Evolutionary conservation across 2,113 vertebrate species (phyloP), one percentile per base, ranked within the genome.

Genomic region (Panurus biarmicus): DNA sequence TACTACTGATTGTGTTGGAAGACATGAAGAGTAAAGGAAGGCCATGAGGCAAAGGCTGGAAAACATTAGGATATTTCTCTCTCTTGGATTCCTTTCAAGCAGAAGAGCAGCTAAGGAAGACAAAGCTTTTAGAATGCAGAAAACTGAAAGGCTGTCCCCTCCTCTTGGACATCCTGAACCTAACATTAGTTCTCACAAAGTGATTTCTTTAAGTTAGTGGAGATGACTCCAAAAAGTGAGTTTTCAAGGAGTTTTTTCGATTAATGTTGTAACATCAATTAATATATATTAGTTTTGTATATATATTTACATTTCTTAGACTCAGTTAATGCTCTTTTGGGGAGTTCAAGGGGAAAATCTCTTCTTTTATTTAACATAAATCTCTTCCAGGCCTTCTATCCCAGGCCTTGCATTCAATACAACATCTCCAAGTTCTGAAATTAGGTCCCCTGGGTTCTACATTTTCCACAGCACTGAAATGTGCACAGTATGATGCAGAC

Each of bases 381-480:
- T 60, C 24, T 86, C 40, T 93, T 44, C 21, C 64, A 83, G 51
- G 23, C 12, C 31, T 87, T 73, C 67, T 85, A 17, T 87, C n/a
- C 28, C 58, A 83, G 51, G 47, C 19, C 45, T 56, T 74, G 40
- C 22, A 58, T 87, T 89, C 84, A 70, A 87, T 65, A 71, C 5
- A 87, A 33, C 19, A 73, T 69, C 24, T 62, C 35, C 48, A 70
- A 67, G 67, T 61, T 83, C 60, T 77, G 85, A 93, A 95, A 85
- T 57, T 8, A 92, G 36, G 21, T 87, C 56, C 28, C 70, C 53
- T 38, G 36, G 31, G 60, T 90, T 93, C 62, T 47, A 40, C 18
- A 42, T 93, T 93, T 95, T 77, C 82, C 69, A 84, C 51, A 86
- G 69, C 69, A 51, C 72, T 90, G 79, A 93, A 87, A 90, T 36